A percentile compares a stretch with the other conserved stretches of the same genome.
Evolutionary conservation across 2,113 vertebrate genomes (phyloP).

Genomic region (Tretioscincus oriximinensis): DNA sequence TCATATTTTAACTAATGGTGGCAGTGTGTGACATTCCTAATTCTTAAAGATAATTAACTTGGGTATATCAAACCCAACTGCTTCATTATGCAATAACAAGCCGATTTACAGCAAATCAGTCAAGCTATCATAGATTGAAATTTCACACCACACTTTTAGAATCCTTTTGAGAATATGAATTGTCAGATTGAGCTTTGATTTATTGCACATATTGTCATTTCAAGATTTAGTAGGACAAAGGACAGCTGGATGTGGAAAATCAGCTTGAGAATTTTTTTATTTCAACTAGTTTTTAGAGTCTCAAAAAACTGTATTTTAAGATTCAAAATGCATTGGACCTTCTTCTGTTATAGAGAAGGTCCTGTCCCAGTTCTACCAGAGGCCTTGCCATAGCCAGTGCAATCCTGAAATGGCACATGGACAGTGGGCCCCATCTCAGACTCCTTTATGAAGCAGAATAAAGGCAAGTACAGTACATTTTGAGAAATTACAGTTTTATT

Average conservation of each 20-base stretch:
- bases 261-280: background rate
- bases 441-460: too few species aligned
- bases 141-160: conserved; percentile 46
- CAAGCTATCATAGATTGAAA: conserved; percentile 60
- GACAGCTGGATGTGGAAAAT: background rate
- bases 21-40: conserved; percentile 58
- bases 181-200: conserved; percentile 53
- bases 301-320: background rate
- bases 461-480: too few species aligned
- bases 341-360: too few species aligned
- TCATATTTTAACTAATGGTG: conserved; percentile 40
- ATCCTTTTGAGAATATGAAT: conserved; percentile 40
- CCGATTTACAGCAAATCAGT: conserved; percentile 60
- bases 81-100: conserved; percentile 50
- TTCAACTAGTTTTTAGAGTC: background rate
- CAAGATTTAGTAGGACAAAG: conserved; percentile 40
- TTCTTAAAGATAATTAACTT: conserved; percentile 52
- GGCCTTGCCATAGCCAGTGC: too few species aligned
- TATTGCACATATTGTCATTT: conserved; percentile 59
- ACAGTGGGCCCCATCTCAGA: too few species aligned
- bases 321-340: too few species aligned
- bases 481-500: background rate
- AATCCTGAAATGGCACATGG: too few species aligned
- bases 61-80: conserved; percentile 52
- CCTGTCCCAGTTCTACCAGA: too few species aligned